A percentile compares a stretch with the other conserved stretches of the same genome.
Evolutionary conservation across 2,888 invertebrate species (phyloP).

Genomic region (Aleiodes testaceus): DNA sequence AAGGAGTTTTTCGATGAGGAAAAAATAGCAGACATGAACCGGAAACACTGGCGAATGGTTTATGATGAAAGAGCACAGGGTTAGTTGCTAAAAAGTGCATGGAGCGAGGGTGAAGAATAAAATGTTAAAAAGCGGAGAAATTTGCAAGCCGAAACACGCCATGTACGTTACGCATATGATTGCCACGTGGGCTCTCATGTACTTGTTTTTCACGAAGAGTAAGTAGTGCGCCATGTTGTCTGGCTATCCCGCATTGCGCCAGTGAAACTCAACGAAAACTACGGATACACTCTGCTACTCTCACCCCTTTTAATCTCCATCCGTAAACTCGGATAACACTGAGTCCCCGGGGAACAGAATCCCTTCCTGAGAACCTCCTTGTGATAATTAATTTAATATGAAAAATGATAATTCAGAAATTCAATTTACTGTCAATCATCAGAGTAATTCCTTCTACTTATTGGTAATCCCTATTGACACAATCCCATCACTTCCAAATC

Average conservation of each 20-base stretch:
- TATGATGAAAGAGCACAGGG: slow-evolving; percentile 32
- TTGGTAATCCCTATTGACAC: slow-evolving; percentile 21
- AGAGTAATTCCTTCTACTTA: slow-evolving; percentile 5
- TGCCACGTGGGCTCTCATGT: slow-evolving; percentile 41
- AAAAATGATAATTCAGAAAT: slow-evolving; percentile 2
- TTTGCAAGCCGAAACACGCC: slow-evolving; percentile 40
- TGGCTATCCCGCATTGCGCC: slow-evolving; percentile 70
- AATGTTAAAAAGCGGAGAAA: slow-evolving; percentile 38
- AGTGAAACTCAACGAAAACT: slow-evolving; percentile 66
- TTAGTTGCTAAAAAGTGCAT: neutral
- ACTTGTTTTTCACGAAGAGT: slow-evolving; percentile 37
- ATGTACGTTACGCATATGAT: slow-evolving; percentile 40
- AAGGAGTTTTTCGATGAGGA: neutral
- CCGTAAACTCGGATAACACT: neutral
- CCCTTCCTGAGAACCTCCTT: neutral
- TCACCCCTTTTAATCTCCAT: neutral
- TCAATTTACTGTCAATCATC: slow-evolving; percentile 15
- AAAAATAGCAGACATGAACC: slow-evolving; percentile 28
- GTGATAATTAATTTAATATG: neutral
- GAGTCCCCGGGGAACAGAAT: neutral
- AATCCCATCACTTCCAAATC: slow-evolving; percentile 25
- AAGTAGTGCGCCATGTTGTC: slow-evolving; percentile 68
- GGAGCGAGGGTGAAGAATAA: slow-evolving; percentile 18
- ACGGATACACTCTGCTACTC: slow-evolving; percentile 51
- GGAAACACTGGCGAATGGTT: slow-evolving; percentile 39